A percentile compares a stretch with the other conserved stretches of the same genome.
These are phyloP conservation scores for Phasianus colchicus DNA, from an alignment of 2,113 vertebrate species.

Conservation along the genomic window DNA sequence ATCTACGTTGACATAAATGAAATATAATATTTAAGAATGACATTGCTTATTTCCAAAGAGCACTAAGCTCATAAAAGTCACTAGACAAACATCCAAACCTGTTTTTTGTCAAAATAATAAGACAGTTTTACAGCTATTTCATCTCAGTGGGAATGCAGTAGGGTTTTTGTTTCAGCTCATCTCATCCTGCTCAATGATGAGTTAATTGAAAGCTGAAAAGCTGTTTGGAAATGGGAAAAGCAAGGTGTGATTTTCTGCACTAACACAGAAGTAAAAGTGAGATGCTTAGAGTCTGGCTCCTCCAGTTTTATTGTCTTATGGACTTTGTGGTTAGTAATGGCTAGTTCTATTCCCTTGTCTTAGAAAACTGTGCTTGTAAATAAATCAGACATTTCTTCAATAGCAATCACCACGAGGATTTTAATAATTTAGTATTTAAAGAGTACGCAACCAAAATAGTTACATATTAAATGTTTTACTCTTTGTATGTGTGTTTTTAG, in stretches of 20 bases:
- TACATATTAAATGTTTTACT: background rate
- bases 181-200: conserved; percentile 2
- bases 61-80: background rate
- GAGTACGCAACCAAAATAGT: background rate
- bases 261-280: background rate
- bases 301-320: background rate
- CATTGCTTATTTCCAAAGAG: background rate
- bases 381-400: background rate
- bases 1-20: background rate
- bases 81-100: background rate
- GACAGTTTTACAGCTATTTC: conserved; percentile 33
- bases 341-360: background rate
- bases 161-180: conserved; percentile 3
- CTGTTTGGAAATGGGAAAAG: conserved; percentile 1
- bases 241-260: background rate
- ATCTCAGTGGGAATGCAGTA: conserved; percentile 2
- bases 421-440: background rate
- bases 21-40: background rate
- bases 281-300: background rate
- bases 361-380: background rate
- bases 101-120: conserved; percentile 28
- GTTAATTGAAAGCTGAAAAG: conserved; percentile 41
- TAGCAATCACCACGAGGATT: background rate
- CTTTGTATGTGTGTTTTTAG: background rate
- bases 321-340: background rate